A percentile compares a stretch with the other conserved stretches of the same genome.
phyloP scores from a whole-genome alignment of 2,113 vertebrate species.

The Sciurus niger region DNA sequence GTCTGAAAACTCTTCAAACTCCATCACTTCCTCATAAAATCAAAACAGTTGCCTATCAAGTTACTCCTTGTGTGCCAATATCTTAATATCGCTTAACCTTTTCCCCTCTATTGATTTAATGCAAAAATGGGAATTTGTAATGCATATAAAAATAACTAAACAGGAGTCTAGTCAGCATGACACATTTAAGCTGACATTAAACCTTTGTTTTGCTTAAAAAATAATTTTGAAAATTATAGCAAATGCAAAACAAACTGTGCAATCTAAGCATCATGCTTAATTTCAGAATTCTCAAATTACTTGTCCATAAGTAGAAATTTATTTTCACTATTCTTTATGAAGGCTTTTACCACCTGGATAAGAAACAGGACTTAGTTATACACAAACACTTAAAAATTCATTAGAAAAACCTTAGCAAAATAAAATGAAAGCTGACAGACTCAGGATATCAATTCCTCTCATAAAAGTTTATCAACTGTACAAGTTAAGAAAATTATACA shows the following conservation, averaged over 20 bases:
- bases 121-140: conserved; percentile 61
- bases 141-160: conserved; percentile 41
- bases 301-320: conserved; percentile 76
- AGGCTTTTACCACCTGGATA: conserved; percentile 80
- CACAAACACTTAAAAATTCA: conserved; percentile 82
- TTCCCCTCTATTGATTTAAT: conserved; percentile 37
- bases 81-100: conserved; percentile 34
- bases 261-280: conserved; percentile 80
- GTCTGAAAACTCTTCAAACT: conserved; percentile 30
- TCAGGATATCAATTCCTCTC: conserved; percentile 90
- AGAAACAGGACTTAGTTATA: conserved; percentile 83
- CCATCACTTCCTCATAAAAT: conserved; percentile 54
- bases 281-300: conserved; percentile 72
- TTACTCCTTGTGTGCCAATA: conserved; percentile 21
- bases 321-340: conserved; percentile 79
- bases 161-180: conserved; percentile 39
- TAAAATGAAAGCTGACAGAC: conserved; percentile 90
- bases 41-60: neutral
- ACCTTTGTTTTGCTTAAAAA: conserved; percentile 75
- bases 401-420: conserved; percentile 91
- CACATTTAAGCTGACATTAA: conserved; percentile 56
- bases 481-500: conserved; percentile 98
- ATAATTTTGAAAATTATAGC: conserved; percentile 66
- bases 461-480: conserved; percentile 96
- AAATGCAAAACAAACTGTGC: conserved; percentile 78